Base-by-base conservation (phyloP, 2,888 invertebrate genomes). In the Drosophila peninsularis region DNA sequence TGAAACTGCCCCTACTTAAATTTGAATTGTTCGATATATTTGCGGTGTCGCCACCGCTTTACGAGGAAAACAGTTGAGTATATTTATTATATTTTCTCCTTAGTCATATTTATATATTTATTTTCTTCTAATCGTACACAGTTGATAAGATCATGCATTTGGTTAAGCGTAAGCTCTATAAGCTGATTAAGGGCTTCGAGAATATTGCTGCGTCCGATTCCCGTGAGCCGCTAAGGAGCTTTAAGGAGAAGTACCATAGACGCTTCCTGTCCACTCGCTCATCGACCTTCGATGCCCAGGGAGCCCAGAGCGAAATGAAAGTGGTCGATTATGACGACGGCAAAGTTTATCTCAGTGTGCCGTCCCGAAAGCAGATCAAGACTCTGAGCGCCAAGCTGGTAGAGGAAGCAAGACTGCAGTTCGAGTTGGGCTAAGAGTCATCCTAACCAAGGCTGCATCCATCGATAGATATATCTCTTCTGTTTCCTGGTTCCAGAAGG, bases 351-450 rank as follows among this genome's bases (percentile, higher is more conserved):
- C 83, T 78, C 45, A 81, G 72, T 67, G 82, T 90, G 7, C 90
- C 87, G 5, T 90, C 85, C 63, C 90, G 92, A 21, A 90, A 90
- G 17, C 86, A 90, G 67, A 87, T 92, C 24, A 92, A 92, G 78
- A 70, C 80, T 2, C 81, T 85, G 24, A 92, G 92, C 72, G 83
- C 85, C 24, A 91, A 90, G 75, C 62, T 92, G 24, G 83, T 92
- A 27, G 92, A 92, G 56, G 90, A 91, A 53, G 75, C 80, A 4
- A 63, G 14, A 34, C 1, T 30, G 10, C 30, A 10, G 10, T 30
- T 10, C 2, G 30, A 30, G 30, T 30, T 30, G 2, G 30, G 30
- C 30, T 30, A 30, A 30, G 30, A 30, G 30, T 10, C 10, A 1
- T 1, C 9, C 30, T 9, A 30, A 30, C 30, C 30, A 9, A 30